Evolutionary conservation across 2,113 vertebrate genomes (phyloP).

Genomic region (Silurus asotus): DNA sequence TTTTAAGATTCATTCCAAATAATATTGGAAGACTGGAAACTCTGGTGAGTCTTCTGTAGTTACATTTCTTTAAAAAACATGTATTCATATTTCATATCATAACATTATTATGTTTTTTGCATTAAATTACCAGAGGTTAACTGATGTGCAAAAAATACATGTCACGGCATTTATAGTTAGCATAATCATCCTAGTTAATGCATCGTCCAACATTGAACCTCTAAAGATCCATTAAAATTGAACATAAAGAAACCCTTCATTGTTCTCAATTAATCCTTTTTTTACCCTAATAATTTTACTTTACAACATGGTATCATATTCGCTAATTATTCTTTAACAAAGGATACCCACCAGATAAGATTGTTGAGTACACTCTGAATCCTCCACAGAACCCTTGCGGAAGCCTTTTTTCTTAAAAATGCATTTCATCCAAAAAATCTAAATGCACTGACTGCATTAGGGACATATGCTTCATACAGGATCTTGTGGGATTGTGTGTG

Average conservation of each 20-base stretch:
- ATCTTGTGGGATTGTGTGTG: neutral
- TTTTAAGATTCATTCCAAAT: neutral
- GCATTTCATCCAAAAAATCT: neutral
- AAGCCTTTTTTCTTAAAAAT: neutral
- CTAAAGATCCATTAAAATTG: neutral
- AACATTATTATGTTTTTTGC: neutral
- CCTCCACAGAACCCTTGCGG: neutral
- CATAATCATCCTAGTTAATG: neutral
- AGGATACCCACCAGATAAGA: neutral
- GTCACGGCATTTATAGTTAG: neutral
- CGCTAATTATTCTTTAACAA: neutral
- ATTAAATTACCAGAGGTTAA: neutral
- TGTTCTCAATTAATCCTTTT: neutral
- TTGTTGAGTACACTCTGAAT: neutral
- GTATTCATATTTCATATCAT: neutral
- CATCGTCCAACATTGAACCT: neutral
- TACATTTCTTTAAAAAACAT: neutral
- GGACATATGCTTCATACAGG: neutral
- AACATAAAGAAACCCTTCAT: neutral
- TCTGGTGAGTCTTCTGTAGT: neutral
- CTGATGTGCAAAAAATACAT: neutral
- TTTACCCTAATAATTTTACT: neutral
- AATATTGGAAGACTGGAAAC: neutral
- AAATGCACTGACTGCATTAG: neutral
- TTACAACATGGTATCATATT: neutral